Evolutionary conservation across 2,888 invertebrate genomes (phyloP), one percentile per base, ranked within the genome.

Genomic region (Synergus itoensis): DNA sequence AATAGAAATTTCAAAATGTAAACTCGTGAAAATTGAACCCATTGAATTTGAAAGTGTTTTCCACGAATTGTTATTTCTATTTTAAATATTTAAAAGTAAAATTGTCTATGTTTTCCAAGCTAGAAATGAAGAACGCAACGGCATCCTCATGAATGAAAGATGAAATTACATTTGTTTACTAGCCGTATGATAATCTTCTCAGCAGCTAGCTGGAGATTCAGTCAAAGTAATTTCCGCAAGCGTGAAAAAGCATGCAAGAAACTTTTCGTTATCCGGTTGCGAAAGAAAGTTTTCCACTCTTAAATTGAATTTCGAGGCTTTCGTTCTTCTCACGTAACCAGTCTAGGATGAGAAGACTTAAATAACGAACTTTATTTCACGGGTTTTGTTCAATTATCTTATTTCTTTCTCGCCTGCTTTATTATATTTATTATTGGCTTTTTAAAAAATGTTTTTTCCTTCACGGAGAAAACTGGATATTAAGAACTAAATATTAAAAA

Each of bases 221-320:
- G 53, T 53, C n/a, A 53, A 73, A 73, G 73, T 73, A 53, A 69
- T 73, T 73, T 73, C 40, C 73, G 73, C n/a, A 53, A 53, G 73
- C 73, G 73, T 53, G 73, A 73, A 73, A 73, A 73, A 73, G 73
- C 53, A 48, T 73, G 73, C 53, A 73, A 48, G 28, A 73, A 73
- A 73, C 53, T 73, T 73, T 73, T 73, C 73, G n/a, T 73, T 73
- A 73, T 73, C n/a, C n/a, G 53, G 73, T 73, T 48, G 36, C 73
- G 36, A 73, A 73, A 53, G 40, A 73, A 73, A 73, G 73, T 73
- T 73, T 73, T 53, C 12, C 36, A 11, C 53, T 9, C 48, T 53
- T 73, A 73, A 73, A 73, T 73, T 73, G 53, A 73, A 73, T 73
- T 73, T 73, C 53, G 36, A 73, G 73, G 53, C 53, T 73, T 73